A percentile compares a stretch with the other conserved stretches of the same genome.
Conservation (phyloP, 2,888 invertebrate species). For the Thereva unica region DNA sequence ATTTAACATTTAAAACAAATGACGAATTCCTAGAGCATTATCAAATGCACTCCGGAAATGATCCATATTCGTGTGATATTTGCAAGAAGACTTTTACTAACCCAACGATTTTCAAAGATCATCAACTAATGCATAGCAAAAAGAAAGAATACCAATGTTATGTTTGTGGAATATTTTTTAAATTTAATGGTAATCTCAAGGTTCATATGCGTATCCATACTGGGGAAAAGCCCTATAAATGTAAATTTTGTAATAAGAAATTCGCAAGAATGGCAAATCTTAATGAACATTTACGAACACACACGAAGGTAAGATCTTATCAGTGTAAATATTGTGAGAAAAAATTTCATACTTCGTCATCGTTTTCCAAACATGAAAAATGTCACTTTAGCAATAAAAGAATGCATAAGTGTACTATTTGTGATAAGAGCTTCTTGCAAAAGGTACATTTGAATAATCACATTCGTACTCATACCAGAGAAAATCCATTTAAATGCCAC, state of each 20-base stretch:
- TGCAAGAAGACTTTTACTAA: constrained; percentile 38
- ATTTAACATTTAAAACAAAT: background rate
- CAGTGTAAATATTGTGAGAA: constrained; percentile 22
- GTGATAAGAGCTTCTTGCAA: constrained; percentile 38
- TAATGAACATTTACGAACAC: constrained; percentile 34
- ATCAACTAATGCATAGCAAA: constrained; percentile 31
- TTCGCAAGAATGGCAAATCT: constrained; percentile 36
- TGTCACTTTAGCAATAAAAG: constrained; percentile 37
- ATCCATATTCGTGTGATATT: constrained; percentile 28
- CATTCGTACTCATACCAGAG: constrained; percentile 37
- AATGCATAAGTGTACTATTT: constrained; percentile 39
- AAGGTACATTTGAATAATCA: constrained; percentile 37
- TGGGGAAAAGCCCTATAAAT: constrained; percentile 35
- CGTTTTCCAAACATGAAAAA: constrained; percentile 36
- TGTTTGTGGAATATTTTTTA: constrained; percentile 37
- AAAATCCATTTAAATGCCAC: constrained; percentile 37
- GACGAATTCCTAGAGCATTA: constrained; percentile 9
- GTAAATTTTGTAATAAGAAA: constrained; percentile 37
- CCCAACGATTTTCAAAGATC: constrained; percentile 33
- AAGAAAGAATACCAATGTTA: constrained; percentile 34
- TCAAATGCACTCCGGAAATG: constrained; percentile 22
- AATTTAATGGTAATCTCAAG: constrained; percentile 35
- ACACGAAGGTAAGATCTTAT: constrained; percentile 30
- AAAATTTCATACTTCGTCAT: constrained; percentile 15
- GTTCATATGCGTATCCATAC: constrained; percentile 38